Evolutionary conservation across 1,140 invertebrate genomes (phyloP).

Genomic region (Drosophila takahashii): DNA sequence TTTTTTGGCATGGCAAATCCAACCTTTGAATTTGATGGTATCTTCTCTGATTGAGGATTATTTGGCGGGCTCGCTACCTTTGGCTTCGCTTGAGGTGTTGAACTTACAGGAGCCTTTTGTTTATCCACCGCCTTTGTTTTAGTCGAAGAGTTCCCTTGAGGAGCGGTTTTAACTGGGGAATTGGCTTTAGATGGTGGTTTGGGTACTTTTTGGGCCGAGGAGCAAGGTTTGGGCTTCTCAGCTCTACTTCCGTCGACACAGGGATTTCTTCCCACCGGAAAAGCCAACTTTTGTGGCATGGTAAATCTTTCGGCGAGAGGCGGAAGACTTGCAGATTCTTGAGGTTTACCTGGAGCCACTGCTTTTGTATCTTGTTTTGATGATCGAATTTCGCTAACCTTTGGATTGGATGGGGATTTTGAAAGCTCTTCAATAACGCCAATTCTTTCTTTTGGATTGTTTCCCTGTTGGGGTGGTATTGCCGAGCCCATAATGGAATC

Average conservation of each 20-base stretch:
- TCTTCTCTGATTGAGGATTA: background rate
- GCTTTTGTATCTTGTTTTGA: background rate
- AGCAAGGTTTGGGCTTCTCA: background rate
- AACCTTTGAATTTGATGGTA: no score
- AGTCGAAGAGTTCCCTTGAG: background rate
- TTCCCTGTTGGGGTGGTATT: background rate
- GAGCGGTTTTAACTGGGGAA: background rate
- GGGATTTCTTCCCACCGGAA: conserved; percentile 1
- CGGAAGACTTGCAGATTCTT: no score
- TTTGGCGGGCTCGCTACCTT: background rate
- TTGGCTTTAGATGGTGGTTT: background rate
- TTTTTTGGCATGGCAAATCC: background rate
- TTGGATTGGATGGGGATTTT: background rate
- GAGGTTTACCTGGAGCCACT: background rate
- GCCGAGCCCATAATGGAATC: background rate
- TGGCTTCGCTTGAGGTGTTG: background rate
- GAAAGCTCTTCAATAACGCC: background rate
- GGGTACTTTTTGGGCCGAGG: background rate
- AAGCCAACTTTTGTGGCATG: background rate
- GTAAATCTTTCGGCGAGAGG: background rate
- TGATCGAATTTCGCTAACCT: no score
- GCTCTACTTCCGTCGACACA: background rate
- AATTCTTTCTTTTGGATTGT: background rate
- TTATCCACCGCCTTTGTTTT: background rate
- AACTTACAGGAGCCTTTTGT: background rate